Conservation (phyloP, 53 echinoderm and acorn worm genomes). For the Apostichopus leukothele region DNA sequence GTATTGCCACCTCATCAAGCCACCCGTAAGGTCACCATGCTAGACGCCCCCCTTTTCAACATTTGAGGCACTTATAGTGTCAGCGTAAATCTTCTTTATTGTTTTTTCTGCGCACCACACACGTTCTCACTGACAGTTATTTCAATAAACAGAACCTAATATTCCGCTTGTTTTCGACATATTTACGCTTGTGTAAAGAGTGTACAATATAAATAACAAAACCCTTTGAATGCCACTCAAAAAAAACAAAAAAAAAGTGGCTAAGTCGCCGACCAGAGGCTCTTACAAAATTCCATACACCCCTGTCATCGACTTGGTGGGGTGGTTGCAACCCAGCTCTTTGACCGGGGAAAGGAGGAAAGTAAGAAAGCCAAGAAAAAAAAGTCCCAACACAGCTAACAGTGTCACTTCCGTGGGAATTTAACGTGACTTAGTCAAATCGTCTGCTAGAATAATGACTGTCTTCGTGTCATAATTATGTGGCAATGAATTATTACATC, state of each 20-base stretch:
- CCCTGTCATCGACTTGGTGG: conserved; percentile 31
- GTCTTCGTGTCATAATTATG: no score
- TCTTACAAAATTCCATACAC: conserved; percentile 1
- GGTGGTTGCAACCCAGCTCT: background rate
- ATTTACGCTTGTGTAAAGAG: conserved; percentile 10
- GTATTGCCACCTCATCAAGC: conserved; percentile 27
- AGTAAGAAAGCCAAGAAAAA: background rate
- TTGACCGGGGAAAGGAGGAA: background rate
- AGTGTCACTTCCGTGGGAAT: background rate
- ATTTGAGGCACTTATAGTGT: conserved; percentile 1
- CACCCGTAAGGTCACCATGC: background rate
- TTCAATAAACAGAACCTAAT: conserved; percentile 41
- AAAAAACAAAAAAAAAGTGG: background rate
- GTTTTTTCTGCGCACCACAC: conserved; percentile 33
- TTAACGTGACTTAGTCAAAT: background rate
- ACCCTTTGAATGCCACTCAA: background rate
- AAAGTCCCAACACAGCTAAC: background rate
- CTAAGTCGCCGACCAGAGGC: background rate
- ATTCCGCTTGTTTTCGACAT: background rate
- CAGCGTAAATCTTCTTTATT: conserved; percentile 25
- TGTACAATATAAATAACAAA: background rate
- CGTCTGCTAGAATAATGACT: no score
- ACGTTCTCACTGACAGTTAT: conserved; percentile 32
- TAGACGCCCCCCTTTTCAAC: background rate
- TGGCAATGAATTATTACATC: no score